phyloP scores from a whole-genome alignment of 2,113 vertebrate species.

The Cheirogaleus medius region DNA sequence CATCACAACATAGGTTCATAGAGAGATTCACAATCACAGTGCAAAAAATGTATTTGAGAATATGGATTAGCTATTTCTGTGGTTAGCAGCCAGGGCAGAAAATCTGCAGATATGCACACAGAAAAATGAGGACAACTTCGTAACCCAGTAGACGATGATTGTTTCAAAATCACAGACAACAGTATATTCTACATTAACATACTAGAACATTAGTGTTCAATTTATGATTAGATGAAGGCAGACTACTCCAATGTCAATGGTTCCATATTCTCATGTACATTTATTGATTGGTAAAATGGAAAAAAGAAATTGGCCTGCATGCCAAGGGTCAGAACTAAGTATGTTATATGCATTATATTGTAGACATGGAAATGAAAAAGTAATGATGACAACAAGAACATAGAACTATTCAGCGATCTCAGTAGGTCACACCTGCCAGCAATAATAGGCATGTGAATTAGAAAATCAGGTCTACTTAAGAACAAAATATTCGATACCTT shows the following conservation, averaged over 20 bases:
- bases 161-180: not conserved
- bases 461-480: not conserved
- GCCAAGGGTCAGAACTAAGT: not conserved
- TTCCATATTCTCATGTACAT: not conserved
- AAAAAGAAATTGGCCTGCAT: not conserved
- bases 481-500: not conserved
- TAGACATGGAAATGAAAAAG: not conserved
- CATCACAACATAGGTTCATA: not conserved
- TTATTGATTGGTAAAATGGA: not conserved
- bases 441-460: not conserved
- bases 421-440: not conserved
- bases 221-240: not conserved
- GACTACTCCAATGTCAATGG: not conserved
- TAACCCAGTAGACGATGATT: not conserved
- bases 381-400: not conserved
- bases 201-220: not conserved
- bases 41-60: not conserved
- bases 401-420: not conserved
- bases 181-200: not conserved
- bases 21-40: not conserved
- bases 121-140: not conserved
- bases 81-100: not conserved
- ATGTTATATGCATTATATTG: not conserved
- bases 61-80: not conserved
- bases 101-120: not conserved